A percentile compares a stretch with the other conserved stretches of the same genome.
phyloP scores from a whole-genome alignment of 2,888 invertebrate species.

The Eupeodes luniger region DNA sequence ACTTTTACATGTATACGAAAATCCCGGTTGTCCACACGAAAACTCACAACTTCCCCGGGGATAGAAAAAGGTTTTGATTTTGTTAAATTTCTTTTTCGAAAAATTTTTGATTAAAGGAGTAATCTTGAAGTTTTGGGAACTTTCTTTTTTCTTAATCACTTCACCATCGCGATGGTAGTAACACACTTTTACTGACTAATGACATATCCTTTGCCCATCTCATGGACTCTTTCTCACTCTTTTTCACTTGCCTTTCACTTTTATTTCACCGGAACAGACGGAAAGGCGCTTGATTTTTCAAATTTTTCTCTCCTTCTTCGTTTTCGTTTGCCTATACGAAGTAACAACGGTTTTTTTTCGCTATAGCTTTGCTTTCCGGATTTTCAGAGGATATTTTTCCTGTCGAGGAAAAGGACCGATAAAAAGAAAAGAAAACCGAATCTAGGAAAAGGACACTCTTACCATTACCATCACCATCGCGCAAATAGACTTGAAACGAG shows the following conservation, averaged over 20 bases:
- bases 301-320: conserved; percentile 27
- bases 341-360: conserved; percentile 39
- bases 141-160: conserved; percentile 6
- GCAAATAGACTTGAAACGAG: conserved; percentile 17
- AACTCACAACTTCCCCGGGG: neutral
- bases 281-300: conserved; percentile 46
- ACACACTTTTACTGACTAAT: conserved; percentile 68
- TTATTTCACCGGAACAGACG: conserved; percentile 64
- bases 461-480: conserved; percentile 24
- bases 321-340: neutral
- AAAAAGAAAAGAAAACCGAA: conserved; percentile 19
- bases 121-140: neutral
- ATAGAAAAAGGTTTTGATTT: conserved; percentile 1
- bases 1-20: neutral
- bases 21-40: neutral
- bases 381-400: conserved; percentile 43
- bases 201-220: conserved; percentile 49
- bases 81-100: neutral
- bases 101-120: neutral
- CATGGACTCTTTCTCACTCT: conserved; percentile 29
- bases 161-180: conserved; percentile 43
- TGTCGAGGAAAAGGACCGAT: conserved; percentile 30
- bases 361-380: conserved; percentile 29
- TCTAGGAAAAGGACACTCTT: conserved; percentile 29
- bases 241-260: conserved; percentile 62